These are phyloP conservation scores for Spodoptera picta DNA, from an alignment of 2,888 invertebrate genomes.

Conservation along the genomic window DNA sequence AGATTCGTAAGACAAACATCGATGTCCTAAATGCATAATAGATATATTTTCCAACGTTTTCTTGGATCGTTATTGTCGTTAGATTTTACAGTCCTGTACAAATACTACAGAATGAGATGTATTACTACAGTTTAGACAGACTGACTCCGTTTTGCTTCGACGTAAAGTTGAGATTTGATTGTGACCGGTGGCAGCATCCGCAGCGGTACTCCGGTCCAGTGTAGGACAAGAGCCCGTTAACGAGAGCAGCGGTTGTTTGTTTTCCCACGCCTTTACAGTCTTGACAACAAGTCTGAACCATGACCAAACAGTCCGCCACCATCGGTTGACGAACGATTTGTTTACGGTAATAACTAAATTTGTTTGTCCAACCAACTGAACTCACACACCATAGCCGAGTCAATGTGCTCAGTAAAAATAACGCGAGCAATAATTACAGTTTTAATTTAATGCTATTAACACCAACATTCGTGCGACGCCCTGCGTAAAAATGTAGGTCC, in stretches of 20 bases:
- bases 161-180: slow-evolving; percentile 53
- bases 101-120: slow-evolving; percentile 54
- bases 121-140: neutral
- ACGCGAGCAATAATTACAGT: slow-evolving; percentile 28
- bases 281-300: slow-evolving; percentile 68
- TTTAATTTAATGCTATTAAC: slow-evolving; percentile 39
- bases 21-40: slow-evolving; percentile 54
- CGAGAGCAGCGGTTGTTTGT: slow-evolving; percentile 79
- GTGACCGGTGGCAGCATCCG: slow-evolving; percentile 62
- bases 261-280: slow-evolving; percentile 80
- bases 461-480: slow-evolving; percentile 29
- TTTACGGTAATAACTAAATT: slow-evolving; percentile 54
- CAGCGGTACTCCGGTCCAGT: slow-evolving; percentile 56
- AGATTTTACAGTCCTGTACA: slow-evolving; percentile 65
- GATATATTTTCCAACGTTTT: slow-evolving; percentile 62
- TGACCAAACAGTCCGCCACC: slow-evolving; percentile 66
- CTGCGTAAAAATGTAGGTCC: slow-evolving; percentile 29
- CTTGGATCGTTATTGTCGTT: slow-evolving; percentile 58
- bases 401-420: slow-evolving; percentile 20
- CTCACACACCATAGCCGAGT: slow-evolving; percentile 5
- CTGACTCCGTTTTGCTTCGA: slow-evolving; percentile 9
- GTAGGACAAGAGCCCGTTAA: slow-evolving; percentile 76
- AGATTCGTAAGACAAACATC: neutral
- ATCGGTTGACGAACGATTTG: slow-evolving; percentile 59
- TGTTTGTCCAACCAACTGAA: slow-evolving; percentile 14